phyloP scores from a whole-genome alignment of 2,888 invertebrate genomes.

The Agrochola lychnidis region DNA sequence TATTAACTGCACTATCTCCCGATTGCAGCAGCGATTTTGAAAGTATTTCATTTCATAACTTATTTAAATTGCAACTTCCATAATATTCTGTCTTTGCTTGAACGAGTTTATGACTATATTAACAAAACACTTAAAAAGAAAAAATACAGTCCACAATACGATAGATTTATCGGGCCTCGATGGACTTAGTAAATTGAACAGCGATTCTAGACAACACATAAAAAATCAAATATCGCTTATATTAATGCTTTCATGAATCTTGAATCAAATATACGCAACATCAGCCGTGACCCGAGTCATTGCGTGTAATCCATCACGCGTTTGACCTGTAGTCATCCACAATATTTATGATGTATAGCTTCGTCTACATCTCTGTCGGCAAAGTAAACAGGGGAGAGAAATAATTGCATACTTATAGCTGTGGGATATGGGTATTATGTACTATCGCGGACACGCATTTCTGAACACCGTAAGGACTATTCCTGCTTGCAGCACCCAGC shows the following conservation, averaged over 20 bases:
- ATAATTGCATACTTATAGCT: conserved; percentile 46
- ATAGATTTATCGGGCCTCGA: not conserved
- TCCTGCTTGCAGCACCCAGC: no score
- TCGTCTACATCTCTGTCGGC: conserved; percentile 25
- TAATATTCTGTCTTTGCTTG: not conserved
- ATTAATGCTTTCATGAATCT: conserved; percentile 29
- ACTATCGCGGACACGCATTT: no score
- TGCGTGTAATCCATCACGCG: conserved; percentile 62
- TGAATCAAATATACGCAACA: conserved; percentile 30
- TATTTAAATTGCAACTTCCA: conserved; percentile 4
- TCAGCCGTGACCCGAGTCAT: conserved; percentile 36
- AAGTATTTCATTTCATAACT: conserved; percentile 14
- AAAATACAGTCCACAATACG: not conserved
- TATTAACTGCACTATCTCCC: conserved; percentile 44
- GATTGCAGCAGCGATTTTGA: conserved; percentile 9
- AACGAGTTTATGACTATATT: not conserved
- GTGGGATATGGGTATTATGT: no score
- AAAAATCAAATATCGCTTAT: not conserved
- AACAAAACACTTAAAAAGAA: not conserved
- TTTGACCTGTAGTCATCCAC: conserved; percentile 50
- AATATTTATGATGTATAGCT: conserved; percentile 48
- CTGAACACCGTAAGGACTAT: no score
- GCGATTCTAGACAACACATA: not conserved
- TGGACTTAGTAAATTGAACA: not conserved
- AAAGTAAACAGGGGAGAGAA: conserved; percentile 29